Evolutionary conservation across 2,113 vertebrate genomes (phyloP).

Genomic region (Circaetus gallicus): DNA sequence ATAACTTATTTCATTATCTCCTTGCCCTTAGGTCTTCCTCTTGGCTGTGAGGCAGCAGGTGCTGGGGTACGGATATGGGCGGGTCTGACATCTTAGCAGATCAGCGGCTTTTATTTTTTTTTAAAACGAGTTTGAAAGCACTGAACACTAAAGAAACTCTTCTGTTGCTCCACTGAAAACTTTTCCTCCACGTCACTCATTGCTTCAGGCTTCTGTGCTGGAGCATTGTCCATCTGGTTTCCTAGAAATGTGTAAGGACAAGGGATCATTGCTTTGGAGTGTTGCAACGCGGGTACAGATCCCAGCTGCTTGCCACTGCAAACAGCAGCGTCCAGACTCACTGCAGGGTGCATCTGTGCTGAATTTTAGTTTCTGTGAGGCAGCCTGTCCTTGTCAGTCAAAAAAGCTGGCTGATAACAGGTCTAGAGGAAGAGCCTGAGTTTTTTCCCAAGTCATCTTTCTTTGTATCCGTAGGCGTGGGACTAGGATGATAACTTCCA

Average conservation of each 20-base stretch:
- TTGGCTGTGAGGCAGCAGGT: neutral
- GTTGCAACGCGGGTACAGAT: rapidly evolving
- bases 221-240: neutral
- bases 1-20: neutral
- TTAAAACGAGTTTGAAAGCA: neutral
- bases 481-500: neutral
- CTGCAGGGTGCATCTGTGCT: neutral
- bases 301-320: neutral
- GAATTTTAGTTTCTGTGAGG: neutral
- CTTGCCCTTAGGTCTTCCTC: neutral
- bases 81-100: neutral
- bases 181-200: neutral
- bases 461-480: neutral
- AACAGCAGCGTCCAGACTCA: neutral
- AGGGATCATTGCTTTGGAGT: neutral
- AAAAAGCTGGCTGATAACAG: neutral
- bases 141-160: neutral
- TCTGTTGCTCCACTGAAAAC: neutral
- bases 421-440: neutral
- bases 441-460: neutral
- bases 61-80: neutral
- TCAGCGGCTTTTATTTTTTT: too few species aligned
- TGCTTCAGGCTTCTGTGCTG: neutral
- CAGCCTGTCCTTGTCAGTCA: neutral
- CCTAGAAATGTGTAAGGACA: neutral